Evolutionary conservation across 2,113 vertebrate genomes (phyloP).

Genomic region (Motacilla tschutschensis): DNA sequence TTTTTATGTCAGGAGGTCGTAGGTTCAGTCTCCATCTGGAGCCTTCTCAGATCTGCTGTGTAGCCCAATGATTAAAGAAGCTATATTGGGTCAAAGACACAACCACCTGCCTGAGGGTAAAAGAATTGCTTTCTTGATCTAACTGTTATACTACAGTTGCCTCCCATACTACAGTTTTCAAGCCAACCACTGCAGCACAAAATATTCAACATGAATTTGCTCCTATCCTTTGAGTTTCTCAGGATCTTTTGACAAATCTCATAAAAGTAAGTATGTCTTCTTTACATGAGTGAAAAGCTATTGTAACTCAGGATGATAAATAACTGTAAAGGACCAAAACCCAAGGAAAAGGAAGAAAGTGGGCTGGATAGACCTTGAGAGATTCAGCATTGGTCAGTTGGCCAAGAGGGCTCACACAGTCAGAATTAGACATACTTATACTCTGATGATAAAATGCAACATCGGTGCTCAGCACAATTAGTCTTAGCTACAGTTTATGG

Average conservation of each 20-base stretch:
- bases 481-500: not conserved
- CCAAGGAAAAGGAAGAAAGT: not conserved
- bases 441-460: not conserved
- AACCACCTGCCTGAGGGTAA: conserved; percentile 51
- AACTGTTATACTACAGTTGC: not conserved
- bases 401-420: not conserved
- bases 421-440: not conserved
- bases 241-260: not conserved
- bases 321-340: not conserved
- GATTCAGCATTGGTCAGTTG: not conserved
- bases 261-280: not conserved
- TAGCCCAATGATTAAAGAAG: conserved; percentile 62
- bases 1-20: conserved; percentile 71
- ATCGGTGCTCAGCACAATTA: not conserved
- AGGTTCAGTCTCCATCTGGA: conserved; percentile 79
- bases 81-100: conserved; percentile 48
- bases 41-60: conserved; percentile 52
- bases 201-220: not conserved
- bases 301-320: not conserved
- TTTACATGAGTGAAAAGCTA: not conserved
- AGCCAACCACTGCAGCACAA: not conserved
- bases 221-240: not conserved
- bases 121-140: conserved; percentile 1
- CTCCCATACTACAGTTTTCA: not conserved
- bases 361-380: not conserved